Base-by-base conservation (phyloP, 1,140 invertebrate species). In the Galleria mellonella region DNA sequence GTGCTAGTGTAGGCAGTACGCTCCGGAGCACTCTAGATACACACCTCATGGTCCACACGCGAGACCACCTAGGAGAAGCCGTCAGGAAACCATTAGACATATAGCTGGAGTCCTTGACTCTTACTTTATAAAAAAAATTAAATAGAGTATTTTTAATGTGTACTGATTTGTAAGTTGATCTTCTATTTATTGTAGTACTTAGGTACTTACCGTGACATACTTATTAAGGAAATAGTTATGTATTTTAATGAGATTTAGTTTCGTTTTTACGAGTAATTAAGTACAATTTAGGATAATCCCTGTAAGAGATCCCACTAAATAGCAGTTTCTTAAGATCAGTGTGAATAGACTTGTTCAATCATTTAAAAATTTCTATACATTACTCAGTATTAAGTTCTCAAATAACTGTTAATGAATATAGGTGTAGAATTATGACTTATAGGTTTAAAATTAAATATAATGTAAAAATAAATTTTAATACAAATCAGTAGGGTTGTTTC, bases 1-100 rank as follows among this genome's bases (percentile, higher is more conserved):
- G 72, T 66, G 79, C 79, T 85, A 83, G 82, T 83, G 82, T 85
- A 85, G 82, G 82, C 78, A 79, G 78, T 77, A 82, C 77, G 79
- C 82, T 83, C 78, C 75, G 78, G 81, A 82, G 82, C 75, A 81
- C 78, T 23, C 17, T 84, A 82, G 75, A 70, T 78, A 82, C 76
- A 73, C 71, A 63, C 68, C 61, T 72, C 68, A 65, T 78, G 76
- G 76, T 84, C 78, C 68, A 71, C 76, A 66, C 49, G 66, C 69
- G 72, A 83, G 72, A 83, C 78, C 76, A 72, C 65, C 73, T 83
- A 83, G 76, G 72, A 78, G 78, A 82, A 70, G 76, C 65, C 78
- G 68, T 79, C 82, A 85, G 78, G 73, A 83, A 72, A 78, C 65
- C 66, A 51, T 62, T 81, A 77, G 70, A 61, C 57, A 47, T 65